Evolutionary conservation across 2,797 vertebrate species (phyloP).

Genomic region (Cirrhinus mrigala): DNA sequence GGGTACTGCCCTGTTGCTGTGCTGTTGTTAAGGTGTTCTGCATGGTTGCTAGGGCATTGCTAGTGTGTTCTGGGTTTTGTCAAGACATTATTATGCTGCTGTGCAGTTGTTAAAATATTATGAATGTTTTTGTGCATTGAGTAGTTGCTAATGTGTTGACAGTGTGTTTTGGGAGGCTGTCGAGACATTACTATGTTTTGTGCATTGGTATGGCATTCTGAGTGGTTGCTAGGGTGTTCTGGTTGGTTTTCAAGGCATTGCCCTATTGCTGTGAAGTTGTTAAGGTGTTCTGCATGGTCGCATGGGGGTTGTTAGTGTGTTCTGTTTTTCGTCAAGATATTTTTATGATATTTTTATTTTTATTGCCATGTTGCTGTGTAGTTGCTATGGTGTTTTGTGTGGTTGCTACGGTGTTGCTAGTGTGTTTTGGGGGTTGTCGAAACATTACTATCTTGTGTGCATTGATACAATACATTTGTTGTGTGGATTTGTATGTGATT

Average conservation of each 20-base stretch:
- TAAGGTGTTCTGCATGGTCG: background rate
- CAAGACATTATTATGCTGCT: background rate
- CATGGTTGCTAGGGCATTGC: too few species aligned
- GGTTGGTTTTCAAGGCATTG: background rate
- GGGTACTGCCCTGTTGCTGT: too few species aligned
- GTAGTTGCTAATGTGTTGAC: background rate
- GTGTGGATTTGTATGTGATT: background rate
- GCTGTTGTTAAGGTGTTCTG: too few species aligned
- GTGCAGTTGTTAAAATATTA: background rate
- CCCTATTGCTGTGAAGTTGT: background rate
- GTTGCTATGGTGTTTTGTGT: background rate
- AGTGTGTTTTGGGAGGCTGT: background rate
- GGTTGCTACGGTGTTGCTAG: too few species aligned
- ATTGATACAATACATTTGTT: background rate
- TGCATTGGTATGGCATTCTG: background rate
- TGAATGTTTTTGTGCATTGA: background rate
- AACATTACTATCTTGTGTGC: background rate
- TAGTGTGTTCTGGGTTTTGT: background rate
- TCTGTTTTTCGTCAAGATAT: background rate
- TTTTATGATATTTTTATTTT: too few species aligned
- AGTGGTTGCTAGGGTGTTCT: background rate
- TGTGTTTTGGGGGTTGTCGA: background rate
- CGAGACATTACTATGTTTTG: background rate
- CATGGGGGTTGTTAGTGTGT: background rate
- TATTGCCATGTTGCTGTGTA: too few species aligned